These are phyloP conservation scores for Disparrhopalites patrizii DNA, from an alignment of 2,888 invertebrate species.

Conservation along the genomic window DNA sequence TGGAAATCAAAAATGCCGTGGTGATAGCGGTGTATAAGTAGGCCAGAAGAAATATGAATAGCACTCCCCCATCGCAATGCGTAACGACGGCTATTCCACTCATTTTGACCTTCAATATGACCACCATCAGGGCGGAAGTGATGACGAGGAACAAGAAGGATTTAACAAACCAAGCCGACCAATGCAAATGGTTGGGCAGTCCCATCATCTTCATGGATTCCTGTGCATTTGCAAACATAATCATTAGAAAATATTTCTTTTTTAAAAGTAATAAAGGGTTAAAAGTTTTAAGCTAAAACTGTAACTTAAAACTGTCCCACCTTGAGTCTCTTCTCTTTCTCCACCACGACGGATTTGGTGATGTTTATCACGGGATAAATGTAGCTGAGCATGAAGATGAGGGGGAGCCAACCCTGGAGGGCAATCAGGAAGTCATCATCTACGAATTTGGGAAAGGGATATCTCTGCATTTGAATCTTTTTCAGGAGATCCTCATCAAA, in stretches of 20 bases:
- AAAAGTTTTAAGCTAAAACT: background rate
- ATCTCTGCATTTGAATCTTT: conserved; percentile 50
- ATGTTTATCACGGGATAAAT: conserved; percentile 74
- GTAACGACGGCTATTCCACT: conserved; percentile 62
- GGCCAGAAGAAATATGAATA: conserved; percentile 67
- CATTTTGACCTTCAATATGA: conserved; percentile 49
- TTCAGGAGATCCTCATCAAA: too few relatives aligned
- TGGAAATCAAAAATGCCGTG: conserved; percentile 74
- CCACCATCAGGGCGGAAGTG: conserved; percentile 56
- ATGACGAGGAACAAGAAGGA: conserved; percentile 65
- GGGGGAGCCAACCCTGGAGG: conserved; percentile 34
- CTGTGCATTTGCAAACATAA: too few relatives aligned
- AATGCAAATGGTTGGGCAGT: conserved; percentile 74
- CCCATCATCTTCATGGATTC: conserved; percentile 94
- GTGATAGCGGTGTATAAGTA: conserved; percentile 68
- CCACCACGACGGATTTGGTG: conserved; percentile 67
- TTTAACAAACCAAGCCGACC: conserved; percentile 80
- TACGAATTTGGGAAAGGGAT: conserved; percentile 69
- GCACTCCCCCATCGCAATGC: conserved; percentile 61
- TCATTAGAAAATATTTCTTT: background rate
- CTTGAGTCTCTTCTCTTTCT: conserved; percentile 72
- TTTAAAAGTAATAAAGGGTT: background rate
- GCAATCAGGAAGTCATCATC: conserved; percentile 57
- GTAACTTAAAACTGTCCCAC: too few relatives aligned
- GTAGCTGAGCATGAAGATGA: conserved; percentile 54